A percentile compares a stretch with the other conserved stretches of the same genome.
Conservation (phyloP, 2,113 vertebrate genomes). For the Machaerirhynchus nigripectus region DNA sequence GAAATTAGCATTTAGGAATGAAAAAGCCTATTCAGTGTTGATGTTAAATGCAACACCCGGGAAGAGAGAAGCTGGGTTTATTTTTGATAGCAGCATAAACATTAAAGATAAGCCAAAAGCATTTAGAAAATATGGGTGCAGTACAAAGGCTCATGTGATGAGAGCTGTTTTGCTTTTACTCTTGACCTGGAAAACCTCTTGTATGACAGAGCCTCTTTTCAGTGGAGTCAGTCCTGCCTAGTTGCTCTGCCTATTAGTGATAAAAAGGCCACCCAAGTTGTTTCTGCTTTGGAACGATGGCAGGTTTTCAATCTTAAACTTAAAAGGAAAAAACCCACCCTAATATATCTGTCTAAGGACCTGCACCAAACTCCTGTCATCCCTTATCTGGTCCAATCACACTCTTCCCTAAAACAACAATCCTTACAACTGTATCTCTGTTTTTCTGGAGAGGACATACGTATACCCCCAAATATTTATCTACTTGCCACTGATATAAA, state of each 20-base stretch:
- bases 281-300: neutral
- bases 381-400: neutral
- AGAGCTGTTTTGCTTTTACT: constrained; percentile 40
- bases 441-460: neutral
- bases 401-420: neutral
- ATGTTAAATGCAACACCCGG: constrained; percentile 36
- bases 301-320: neutral
- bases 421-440: neutral
- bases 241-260: constrained; percentile 10
- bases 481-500: neutral
- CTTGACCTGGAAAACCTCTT: constrained; percentile 54
- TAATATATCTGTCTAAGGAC: neutral
- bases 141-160: constrained; percentile 46
- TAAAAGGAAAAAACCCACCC: neutral
- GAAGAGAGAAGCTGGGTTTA: constrained; percentile 56
- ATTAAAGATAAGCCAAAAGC: constrained; percentile 57
- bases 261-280: constrained; percentile 47
- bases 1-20: constrained; percentile 49
- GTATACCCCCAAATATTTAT: neutral
- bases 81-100: constrained; percentile 58
- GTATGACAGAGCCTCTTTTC: constrained; percentile 11
- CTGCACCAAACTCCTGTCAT: neutral
- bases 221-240: constrained; percentile 5
- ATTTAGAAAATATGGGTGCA: constrained; percentile 41
- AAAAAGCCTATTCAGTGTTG: constrained; percentile 57